Base-by-base conservation (phyloP, 2,113 vertebrate genomes). In the Podiceps cristatus region DNA sequence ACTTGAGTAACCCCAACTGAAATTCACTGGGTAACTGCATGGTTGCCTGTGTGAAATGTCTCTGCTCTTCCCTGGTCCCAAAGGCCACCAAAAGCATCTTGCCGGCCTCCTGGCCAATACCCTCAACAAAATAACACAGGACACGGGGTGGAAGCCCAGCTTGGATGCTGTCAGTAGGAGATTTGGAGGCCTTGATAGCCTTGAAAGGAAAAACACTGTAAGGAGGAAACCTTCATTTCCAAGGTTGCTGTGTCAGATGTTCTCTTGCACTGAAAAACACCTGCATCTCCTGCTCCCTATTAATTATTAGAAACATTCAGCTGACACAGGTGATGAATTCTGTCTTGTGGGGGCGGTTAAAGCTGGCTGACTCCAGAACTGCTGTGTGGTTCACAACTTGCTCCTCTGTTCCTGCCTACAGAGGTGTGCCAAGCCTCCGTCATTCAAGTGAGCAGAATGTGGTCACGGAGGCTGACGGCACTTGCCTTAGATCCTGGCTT, bases 391-490 rank as follows among this genome's bases (percentile, higher is more conserved):
- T 81, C 66, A 42, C 13, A 56, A 27, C 22, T 75, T 1, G 1
- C 11, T 68, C 13, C 63, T 90, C 55, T 84, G 2, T 40, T 77
- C 31, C 64, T 90, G 22, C 33, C 18, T 28, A 3, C 56, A n/a
- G 45, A 27, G 0, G 2, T 33, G 50, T 53, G 44, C 47, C 50
- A 44, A 78, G 27, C 11, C 20, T 0, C 1, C 35, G 50, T 10
- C 13, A 3, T 12, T 19, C 53, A 18, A 42, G 13, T 4, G n/a
- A 47, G 58, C 35, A 33, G 40, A 44, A 24, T 0, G 2, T 50
- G 60, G 42, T 5, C 15, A 2, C 1, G 4, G n/a, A 55, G 33
- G 53, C 18, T 45, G 47, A 7, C 7, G 5, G 35, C 4, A 3
- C 47, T 74, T 82, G 59, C 27, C 37, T 59, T 14, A 24, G 4